phyloP scores from a whole-genome alignment of 2,113 vertebrate species.

The Pholis gunnellus region DNA sequence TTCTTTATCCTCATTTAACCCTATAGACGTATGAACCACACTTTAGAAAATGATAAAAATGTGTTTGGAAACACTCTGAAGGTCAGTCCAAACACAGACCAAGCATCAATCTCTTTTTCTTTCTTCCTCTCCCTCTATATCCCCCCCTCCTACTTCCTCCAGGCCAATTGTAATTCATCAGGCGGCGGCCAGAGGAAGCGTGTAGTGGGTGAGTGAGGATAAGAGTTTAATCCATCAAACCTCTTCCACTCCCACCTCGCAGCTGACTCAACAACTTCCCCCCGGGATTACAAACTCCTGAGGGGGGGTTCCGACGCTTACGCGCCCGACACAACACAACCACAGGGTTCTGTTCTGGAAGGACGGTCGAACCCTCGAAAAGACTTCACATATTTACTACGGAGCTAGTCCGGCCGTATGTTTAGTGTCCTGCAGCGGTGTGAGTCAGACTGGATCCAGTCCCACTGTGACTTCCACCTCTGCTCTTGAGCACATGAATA shows the following conservation, averaged over 20 bases:
- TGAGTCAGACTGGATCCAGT: slow-evolving; percentile 47
- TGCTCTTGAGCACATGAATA: slow-evolving; percentile 28
- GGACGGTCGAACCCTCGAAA: slow-evolving; percentile 8
- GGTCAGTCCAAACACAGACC: slow-evolving; percentile 39
- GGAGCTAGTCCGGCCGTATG: neutral
- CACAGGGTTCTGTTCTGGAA: slow-evolving; percentile 16
- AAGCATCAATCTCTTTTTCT: slow-evolving; percentile 49
- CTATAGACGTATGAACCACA: neutral
- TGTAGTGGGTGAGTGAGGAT: slow-evolving; percentile 66
- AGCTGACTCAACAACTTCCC: slow-evolving; percentile 76
- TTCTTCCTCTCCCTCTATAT: slow-evolving; percentile 30
- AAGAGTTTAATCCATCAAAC: slow-evolving; percentile 81
- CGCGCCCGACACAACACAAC: slow-evolving; percentile 31
- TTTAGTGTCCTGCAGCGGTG: slow-evolving; percentile 12
- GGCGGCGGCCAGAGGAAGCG: slow-evolving; percentile 49
- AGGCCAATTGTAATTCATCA: slow-evolving; percentile 71
- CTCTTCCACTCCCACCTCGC: slow-evolving; percentile 55
- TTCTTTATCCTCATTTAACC: neutral
- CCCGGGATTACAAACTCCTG: slow-evolving; percentile 68
- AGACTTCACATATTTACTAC: slow-evolving; percentile 39
- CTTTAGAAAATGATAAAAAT: neutral
- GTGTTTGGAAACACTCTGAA: slow-evolving; percentile 29
- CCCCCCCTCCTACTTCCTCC: slow-evolving; percentile 39
- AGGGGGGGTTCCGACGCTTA: neutral
- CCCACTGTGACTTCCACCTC: slow-evolving; percentile 33